A percentile compares a stretch with the other conserved stretches of the same genome.
Conservation (phyloP, 2,113 vertebrate genomes). For the Neotoma lepida region DNA sequence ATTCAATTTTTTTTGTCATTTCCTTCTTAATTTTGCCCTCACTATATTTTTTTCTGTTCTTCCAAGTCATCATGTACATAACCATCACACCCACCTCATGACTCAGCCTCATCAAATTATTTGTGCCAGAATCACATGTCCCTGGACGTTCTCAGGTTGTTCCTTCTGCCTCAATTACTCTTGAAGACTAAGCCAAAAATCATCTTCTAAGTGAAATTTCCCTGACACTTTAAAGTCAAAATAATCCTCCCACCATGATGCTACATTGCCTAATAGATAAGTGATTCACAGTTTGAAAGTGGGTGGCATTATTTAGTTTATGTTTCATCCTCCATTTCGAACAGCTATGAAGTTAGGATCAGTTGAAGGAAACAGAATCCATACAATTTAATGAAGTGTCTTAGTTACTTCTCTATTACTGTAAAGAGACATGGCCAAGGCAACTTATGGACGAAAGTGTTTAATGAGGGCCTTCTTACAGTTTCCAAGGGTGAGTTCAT, state of each 20-base stretch:
- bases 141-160: not conserved
- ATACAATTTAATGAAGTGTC: not conserved
- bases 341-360: not conserved
- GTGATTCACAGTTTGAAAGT: not conserved
- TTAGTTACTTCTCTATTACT: not conserved
- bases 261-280: not conserved
- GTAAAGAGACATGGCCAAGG: not conserved
- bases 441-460: not conserved
- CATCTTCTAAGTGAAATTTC: not conserved
- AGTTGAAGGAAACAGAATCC: not conserved
- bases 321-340: not conserved
- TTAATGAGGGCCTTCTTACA: not conserved
- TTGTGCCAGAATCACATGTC: not conserved
- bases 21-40: not conserved
- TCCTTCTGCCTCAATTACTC: not conserved
- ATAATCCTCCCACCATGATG: not conserved
- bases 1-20: too few relatives aligned
- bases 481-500: not conserved
- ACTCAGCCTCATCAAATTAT: conserved; percentile 34
- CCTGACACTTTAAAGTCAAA: conserved; percentile 6
- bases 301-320: not conserved
- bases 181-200: conserved; percentile 1
- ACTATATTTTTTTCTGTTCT: not conserved
- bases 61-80: not conserved
- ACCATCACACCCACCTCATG: not conserved